Evolutionary conservation across 2,888 invertebrate species (phyloP).

Genomic region (Brenthis hecate): DNA sequence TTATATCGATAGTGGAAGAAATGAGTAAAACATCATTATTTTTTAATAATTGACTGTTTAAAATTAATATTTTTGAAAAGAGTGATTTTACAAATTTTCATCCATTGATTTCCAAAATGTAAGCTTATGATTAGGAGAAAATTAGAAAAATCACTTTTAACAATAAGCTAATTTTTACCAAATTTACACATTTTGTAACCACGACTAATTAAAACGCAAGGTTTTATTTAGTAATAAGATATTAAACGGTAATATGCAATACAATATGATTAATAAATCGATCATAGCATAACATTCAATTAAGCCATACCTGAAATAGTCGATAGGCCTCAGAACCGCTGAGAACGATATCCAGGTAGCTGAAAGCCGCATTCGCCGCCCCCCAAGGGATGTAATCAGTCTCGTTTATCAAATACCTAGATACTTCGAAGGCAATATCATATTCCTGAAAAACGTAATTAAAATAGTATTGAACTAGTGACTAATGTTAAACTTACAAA

Average conservation of each 20-base stretch:
- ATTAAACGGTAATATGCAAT: too few species aligned
- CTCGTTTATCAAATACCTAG: conserved; percentile 82
- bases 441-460: conserved; percentile 60
- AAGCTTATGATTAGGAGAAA: too few species aligned
- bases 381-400: conserved; percentile 85
- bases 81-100: too few species aligned
- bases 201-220: too few species aligned
- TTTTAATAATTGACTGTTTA: neutral
- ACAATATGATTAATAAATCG: too few species aligned
- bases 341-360: conserved; percentile 64
- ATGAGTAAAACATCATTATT: too few species aligned
- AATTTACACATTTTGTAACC: too few species aligned
- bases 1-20: too few species aligned
- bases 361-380: conserved; percentile 62
- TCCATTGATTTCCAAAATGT: too few species aligned
- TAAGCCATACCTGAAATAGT: conserved; percentile 56
- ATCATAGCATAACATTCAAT: neutral
- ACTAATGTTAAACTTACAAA: neutral
- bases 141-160: too few species aligned
- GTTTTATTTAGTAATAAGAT: too few species aligned
- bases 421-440: conserved; percentile 78
- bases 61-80: neutral
- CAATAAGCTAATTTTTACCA: too few species aligned
- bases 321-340: conserved; percentile 53
- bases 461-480: neutral